Base-by-base conservation (phyloP, 1,140 invertebrate genomes). In the Caerostris darwini region DNA sequence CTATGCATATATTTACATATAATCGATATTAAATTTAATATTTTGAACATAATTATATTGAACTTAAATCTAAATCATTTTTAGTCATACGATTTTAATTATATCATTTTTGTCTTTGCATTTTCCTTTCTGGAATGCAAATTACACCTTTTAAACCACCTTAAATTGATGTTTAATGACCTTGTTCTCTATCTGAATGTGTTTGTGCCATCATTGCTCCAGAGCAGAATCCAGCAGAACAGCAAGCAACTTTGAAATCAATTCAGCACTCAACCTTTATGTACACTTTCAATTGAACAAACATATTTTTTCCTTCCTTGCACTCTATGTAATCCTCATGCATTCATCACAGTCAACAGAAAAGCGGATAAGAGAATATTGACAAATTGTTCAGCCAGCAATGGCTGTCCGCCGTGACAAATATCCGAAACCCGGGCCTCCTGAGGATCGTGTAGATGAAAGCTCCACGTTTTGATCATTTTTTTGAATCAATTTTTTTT, bases 351-450 rank as follows among this genome's bases (percentile, higher is more conserved):
- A 71, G 92, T 93, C 92, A 69, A 54, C 17, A 67, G 81, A 17
- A 59, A 50, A 88, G 92, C 67, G 92, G 92, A 93, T 93, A 93
- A 93, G 86, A 88, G 69, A 93, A 88, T 93, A 93, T 93, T 93
- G 92, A 88, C 92, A 93, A 93, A 93, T 93, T 88, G 85, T 69
- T 81, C 92, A 34, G 34, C 56, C 19, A 34, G 85, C 64, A 93
- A 88, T 12, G 92, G 83, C 81, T 93, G 54, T 93, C 69, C 85
- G 5, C 85, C 81, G 67, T 93, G 92, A 93, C 92, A 93, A 88
- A 93, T 93, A 88, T 81, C n/a, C 64, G 57, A 2, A 7, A 7
- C 19, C 14, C 12, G 53, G 67, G 92, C 7, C 92, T 93, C 85
- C 19, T 19, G 92, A 61, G 77, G 56, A 81, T 58, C 6, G n/a